These are phyloP conservation scores for Tubulanus polymorphus DNA, from an alignment of 2,888 invertebrate species.

Conservation along the genomic window DNA sequence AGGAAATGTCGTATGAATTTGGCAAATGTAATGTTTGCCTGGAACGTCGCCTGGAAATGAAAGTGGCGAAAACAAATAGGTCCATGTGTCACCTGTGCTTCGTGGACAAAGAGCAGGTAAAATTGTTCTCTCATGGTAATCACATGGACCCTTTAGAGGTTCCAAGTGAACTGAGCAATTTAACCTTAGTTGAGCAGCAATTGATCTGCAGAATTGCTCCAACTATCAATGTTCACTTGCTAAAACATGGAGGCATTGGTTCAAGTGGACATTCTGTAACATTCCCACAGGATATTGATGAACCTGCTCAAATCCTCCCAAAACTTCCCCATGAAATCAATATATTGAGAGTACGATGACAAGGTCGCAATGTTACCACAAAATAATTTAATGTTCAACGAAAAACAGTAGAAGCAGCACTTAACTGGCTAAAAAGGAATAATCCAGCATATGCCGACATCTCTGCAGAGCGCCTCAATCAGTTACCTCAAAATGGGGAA, in stretches of 20 bases:
- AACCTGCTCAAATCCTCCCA: conserved; percentile 15
- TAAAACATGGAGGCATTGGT: conserved; percentile 18
- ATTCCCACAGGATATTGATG: conserved; percentile 18
- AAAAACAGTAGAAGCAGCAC: conserved; percentile 14
- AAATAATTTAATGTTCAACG: conserved; percentile 16
- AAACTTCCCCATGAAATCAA: conserved; percentile 17
- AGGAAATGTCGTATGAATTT: conserved; percentile 19
- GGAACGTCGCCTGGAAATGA: conserved; percentile 15
- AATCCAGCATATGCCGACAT: conserved; percentile 18
- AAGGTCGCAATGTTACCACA: conserved; percentile 14
- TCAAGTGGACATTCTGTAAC: conserved; percentile 19
- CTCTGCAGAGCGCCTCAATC: conserved; percentile 5
- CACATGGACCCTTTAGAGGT: conserved; percentile 18
- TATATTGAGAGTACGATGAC: conserved; percentile 14
- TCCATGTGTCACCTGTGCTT: conserved; percentile 10
- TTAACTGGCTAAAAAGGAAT: conserved; percentile 15
- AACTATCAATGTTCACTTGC: conserved; percentile 15
- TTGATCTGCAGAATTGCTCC: conserved; percentile 16
- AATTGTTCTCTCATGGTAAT: conserved; percentile 18
- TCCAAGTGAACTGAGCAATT: conserved; percentile 12
- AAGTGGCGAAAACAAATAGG: conserved; percentile 8
- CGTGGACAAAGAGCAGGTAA: conserved; percentile 11
- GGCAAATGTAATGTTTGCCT: conserved; percentile 13
- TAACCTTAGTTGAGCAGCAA: conserved; percentile 18
- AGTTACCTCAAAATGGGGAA: conserved; percentile 12